phyloP scores from a whole-genome alignment of 1,140 invertebrate genomes.

The Drosophila miranda region DNA sequence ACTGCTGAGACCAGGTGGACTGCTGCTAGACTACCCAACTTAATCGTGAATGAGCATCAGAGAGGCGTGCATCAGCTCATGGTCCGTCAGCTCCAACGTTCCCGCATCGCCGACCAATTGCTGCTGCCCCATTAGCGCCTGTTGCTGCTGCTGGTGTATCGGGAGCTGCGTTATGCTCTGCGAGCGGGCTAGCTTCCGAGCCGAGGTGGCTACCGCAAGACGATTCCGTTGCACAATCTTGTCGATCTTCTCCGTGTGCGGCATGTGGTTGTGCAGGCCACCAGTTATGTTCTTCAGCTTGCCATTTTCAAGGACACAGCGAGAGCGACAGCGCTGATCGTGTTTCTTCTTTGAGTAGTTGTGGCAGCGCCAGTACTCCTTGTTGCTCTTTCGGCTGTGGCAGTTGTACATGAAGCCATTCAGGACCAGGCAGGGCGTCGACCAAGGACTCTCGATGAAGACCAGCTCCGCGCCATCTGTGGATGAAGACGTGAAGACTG shows the following conservation, averaged over 20 bases:
- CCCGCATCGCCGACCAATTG: slow-evolving; percentile 33
- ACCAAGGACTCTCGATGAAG: slow-evolving; percentile 81
- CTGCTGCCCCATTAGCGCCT: slow-evolving; percentile 18
- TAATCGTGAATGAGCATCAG: slow-evolving; percentile 70
- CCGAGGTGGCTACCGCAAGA: slow-evolving; percentile 40
- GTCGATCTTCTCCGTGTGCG: slow-evolving; percentile 81
- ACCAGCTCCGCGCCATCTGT: slow-evolving; percentile 54
- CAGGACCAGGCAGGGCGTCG: slow-evolving; percentile 77
- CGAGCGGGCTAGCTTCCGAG: slow-evolving; percentile 36
- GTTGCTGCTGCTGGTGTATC: slow-evolving; percentile 32
- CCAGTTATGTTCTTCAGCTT: slow-evolving; percentile 71
- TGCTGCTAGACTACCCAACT: neutral
- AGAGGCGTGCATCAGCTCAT: slow-evolving; percentile 63
- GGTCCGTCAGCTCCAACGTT: slow-evolving; percentile 58
- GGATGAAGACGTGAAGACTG: slow-evolving; percentile 3
- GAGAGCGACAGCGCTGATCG: slow-evolving; percentile 74
- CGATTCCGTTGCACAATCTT: slow-evolving; percentile 77
- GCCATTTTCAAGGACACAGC: slow-evolving; percentile 77
- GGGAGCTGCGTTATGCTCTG: slow-evolving; percentile 42
- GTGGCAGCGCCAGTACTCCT: slow-evolving; percentile 81
- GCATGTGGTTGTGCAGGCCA: slow-evolving; percentile 76
- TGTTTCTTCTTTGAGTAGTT: slow-evolving; percentile 80
- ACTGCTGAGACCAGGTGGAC: slow-evolving; percentile 28
- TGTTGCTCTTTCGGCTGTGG: slow-evolving; percentile 77
- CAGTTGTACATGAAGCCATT: slow-evolving; percentile 81